Base-by-base conservation (phyloP, 1,140 invertebrate species). In the Stratiolaelaps scimitus region DNA sequence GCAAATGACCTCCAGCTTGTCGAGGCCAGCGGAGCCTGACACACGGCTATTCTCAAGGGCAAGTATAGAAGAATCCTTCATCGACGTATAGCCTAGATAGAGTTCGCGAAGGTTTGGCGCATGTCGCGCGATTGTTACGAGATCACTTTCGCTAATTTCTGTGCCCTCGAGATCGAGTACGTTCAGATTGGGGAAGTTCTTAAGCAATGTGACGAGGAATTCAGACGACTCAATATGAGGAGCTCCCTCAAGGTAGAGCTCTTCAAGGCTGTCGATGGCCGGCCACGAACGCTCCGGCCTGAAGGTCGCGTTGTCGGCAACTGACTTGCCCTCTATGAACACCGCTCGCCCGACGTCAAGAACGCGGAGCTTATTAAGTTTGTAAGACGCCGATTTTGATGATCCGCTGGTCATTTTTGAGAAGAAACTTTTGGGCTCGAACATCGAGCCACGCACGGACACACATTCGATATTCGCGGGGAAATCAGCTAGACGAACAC, bases 371-470 rank as follows among this genome's bases (percentile, higher is more conserved):
- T 60, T 60, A 17, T 26, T 23, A 15, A 60, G 26, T 10, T 60
- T 60, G 34, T 40, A 10, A 4, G 10, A 10, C 10, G 34, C 34
- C 4, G 34, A 40, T 10, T 40, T 40, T 6, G 34, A 40, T 4
- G 34, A 40, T 17, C 15, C 13, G 6, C 26, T 4, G 23, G 26
- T 34, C 53, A 60, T 60, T 15, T 60, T 60, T 34, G 53, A 26
- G 53, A 60, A 60, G 23, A 60, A 60, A 15, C 26, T 60, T 26
- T 60, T 60, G 26, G 53, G 53, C 53, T 60, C 53, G 53, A 60
- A 60, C 13, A 15, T 60, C 17, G 53, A 60, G 23, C 34, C 34
- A 20, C 53, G 53, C 17, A 60, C 26, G 1, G 53, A 60, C 15
- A 60, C 26, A 26, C 17, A 2, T 34, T 60, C 53, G 4, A 60